Evolutionary conservation across 2,797 vertebrate genomes (phyloP), one percentile per base, ranked within the genome.

Genomic region (Lagocephalus sceleratus): DNA sequence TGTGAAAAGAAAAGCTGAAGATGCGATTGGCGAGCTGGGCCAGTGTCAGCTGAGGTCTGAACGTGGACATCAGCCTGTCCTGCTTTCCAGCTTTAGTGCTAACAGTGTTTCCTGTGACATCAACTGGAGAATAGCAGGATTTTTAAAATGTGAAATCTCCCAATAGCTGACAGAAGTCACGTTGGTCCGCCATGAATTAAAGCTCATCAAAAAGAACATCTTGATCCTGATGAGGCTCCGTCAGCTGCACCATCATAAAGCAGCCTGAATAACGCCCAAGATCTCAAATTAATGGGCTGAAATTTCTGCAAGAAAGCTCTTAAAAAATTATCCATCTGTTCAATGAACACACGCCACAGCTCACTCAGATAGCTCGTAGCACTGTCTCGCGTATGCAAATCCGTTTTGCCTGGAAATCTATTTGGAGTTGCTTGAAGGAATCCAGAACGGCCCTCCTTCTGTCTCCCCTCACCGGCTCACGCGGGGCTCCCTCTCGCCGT

Each of bases 401-500:
- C 92, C 89, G 85, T 92, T 95, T 93, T 85, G 85, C 91, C 91
- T 76, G 84, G 85, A 90, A 93, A 88, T 92, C 88, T 88, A 90
- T 92, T 91, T 87, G 86, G 80, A 90, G 83, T 91, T 88, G 92
- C 92, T 93, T 75, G 86, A 91, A 94, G 93, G 92, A 91, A 92
- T 90, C 90, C 87, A 87, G 88, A 91, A 92, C 83, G 85, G 85
- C 71, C 84, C 86, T 91, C 93, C 93, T 92, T 93, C 93, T 93
- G 93, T 93, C 91, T 92, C 81, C 68, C 71, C 85, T 84, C 48
- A 48, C 75, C 49, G 26, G 60, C 85, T 87, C 82, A 75, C 76
- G 58, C 79, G 26, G 75, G 63, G 29, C 80, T 76, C 78, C 66
- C 85, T 75, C 69, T 66, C 32, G 70, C 71, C 57, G 62, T 79